Conservation (phyloP, 2,113 vertebrate species). For the Sclerurus mexicanus region DNA sequence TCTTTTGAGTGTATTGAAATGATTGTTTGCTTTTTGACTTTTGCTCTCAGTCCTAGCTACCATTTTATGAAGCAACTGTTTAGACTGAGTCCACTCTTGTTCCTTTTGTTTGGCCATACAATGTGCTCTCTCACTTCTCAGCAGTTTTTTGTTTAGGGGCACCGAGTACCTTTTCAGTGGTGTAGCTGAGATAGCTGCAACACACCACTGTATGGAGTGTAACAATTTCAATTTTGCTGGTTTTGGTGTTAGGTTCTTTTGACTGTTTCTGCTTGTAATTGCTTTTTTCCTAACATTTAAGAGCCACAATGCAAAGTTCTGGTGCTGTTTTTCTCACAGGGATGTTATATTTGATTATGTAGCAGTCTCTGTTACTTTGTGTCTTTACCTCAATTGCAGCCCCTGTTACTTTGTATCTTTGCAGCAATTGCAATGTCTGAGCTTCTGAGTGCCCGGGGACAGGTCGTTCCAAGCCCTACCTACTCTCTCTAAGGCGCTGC, state of each 20-base stretch:
- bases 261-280: not conserved
- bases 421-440: not conserved
- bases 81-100: not conserved
- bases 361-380: not conserved
- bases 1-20: not conserved
- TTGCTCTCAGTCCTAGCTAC: not conserved
- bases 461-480: not conserved
- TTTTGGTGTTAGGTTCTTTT: not conserved
- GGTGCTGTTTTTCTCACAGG: not conserved
- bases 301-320: not conserved
- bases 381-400: not conserved
- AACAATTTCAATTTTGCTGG: not conserved
- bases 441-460: not conserved
- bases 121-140: not conserved
- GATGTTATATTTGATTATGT: not conserved
- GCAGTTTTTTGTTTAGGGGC: not conserved
- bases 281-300: fast-evolving
- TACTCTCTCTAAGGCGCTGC: fast-evolving
- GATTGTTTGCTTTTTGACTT: not conserved
- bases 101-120: not conserved
- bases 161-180: not conserved
- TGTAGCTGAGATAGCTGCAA: not conserved
- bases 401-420: not conserved
- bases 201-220: not conserved
- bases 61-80: not conserved